A percentile compares a stretch with the other conserved stretches of the same genome.
Evolutionary conservation across 2,113 vertebrate species (phyloP).

Genomic region (Myiozetetes cayanensis): DNA sequence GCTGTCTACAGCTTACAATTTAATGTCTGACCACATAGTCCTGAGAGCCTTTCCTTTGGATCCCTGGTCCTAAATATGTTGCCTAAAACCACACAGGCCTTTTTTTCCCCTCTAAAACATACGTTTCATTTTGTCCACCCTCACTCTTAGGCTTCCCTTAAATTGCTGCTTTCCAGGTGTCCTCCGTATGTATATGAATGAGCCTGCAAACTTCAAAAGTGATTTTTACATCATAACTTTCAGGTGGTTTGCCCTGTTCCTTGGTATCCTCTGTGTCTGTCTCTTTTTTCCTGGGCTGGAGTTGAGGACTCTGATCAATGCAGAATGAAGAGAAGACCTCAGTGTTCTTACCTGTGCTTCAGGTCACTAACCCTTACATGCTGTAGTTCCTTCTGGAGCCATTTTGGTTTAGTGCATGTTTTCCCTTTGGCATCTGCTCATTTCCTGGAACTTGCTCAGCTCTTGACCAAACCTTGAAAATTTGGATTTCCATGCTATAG

Average conservation of each 20-base stretch:
- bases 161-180: conserved; percentile 18
- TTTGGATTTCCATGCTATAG: neutral
- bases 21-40: conserved; percentile 36
- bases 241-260: neutral
- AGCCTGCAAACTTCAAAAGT: neutral
- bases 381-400: neutral
- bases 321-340: neutral
- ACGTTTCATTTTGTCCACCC: neutral
- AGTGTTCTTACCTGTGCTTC: rapidly evolving
- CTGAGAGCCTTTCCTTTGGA: conserved; percentile 9
- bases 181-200: neutral
- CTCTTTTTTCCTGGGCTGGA: neutral
- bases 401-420: neutral
- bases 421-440: neutral
- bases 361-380: neutral
- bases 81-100: conserved; percentile 38
- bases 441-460: neutral
- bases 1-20: conserved; percentile 45
- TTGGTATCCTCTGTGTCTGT: neutral
- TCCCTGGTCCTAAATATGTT: conserved; percentile 33
- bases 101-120: neutral
- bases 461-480: neutral
- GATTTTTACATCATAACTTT: neutral
- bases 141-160: neutral
- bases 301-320: neutral